Base-by-base conservation (phyloP, 2,888 invertebrate species). In the Rhyacophila evoluta region DNA sequence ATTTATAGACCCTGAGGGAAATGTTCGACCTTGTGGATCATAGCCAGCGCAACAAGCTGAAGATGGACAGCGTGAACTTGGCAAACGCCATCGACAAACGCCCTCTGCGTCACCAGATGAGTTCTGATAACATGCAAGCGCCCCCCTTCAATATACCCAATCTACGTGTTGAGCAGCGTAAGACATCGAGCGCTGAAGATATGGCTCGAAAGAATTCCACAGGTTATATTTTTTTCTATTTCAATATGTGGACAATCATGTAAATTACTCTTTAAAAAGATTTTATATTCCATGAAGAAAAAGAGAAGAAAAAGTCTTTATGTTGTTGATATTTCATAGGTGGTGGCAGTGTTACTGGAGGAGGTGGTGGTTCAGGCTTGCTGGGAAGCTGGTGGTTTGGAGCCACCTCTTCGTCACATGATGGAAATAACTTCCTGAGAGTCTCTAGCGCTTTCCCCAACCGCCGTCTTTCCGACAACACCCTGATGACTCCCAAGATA, bases 21-120 rank as follows among this genome's bases (percentile, higher is more conserved):
- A 97, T 98, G 98, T 89, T 98, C 84, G 95, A 95, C 84, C 94
- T 93, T 85, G 96, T 97, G 82, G 96, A 97, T 86, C 92, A 94
- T 83, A 95, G 95, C 85, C 97, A 98, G 85, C 92, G 96, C 72
- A 95, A 95, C 87, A 97, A 97, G 87, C 91, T 98, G 86, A 96
- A 96, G 87, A 87, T 95, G 85, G 97, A 97, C 86, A 77, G 72
- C n/a, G 28, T 70, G 5, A 94, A 94, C 86, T 88, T 94, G 80
- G 92, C 94, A 41, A 88, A 94, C 84, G 92, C 93, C 72, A 96
- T 95, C 83, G 91, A 95, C 33, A 93, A 94, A 85, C 91, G 95
- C 27, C 91, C 95, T 29, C 87, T 96, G 74, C 91, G 95, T 28
- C 95, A 96, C 86, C 95, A 95, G 85, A 94, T 93, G 87, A 95